A percentile compares a stretch with the other conserved stretches of the same genome.
Conservation (phyloP, 2,888 invertebrate genomes). For the Agrilus cyanescens region DNA sequence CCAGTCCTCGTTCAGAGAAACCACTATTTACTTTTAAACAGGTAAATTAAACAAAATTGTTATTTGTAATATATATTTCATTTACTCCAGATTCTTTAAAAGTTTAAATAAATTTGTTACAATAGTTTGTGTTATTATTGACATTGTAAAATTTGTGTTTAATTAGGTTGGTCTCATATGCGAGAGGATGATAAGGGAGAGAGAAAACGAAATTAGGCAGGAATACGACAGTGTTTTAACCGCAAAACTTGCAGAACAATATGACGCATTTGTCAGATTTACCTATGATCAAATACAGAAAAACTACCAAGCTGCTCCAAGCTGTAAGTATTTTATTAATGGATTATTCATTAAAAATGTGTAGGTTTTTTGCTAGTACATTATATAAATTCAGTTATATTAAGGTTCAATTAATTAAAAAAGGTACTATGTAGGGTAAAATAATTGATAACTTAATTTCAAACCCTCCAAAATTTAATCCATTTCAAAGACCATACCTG, state of each 20-base stretch:
- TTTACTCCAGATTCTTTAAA: not conserved
- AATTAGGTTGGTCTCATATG: slow-evolving; percentile 88
- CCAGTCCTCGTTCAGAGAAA: slow-evolving; percentile 50
- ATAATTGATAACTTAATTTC: no score
- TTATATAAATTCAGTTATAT: no score
- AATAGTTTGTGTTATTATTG: not conserved
- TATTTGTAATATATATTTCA: not conserved
- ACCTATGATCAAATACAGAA: slow-evolving; percentile 94
- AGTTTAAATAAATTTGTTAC: not conserved
- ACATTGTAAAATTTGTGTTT: not conserved
- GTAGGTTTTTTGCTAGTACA: no score
- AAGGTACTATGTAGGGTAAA: no score
- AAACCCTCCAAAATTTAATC: no score
- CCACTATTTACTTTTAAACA: slow-evolving; percentile 92
- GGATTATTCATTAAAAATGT: not conserved
- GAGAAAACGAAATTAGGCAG: slow-evolving; percentile 84
- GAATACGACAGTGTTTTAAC: slow-evolving; percentile 91
- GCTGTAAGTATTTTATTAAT: slow-evolving; percentile 30
- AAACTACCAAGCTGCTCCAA: slow-evolving; percentile 41
- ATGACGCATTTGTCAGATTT: slow-evolving; percentile 97
- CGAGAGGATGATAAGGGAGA: slow-evolving; percentile 91
- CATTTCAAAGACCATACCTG: no score
- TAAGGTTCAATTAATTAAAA: no score
- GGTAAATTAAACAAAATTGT: slow-evolving; percentile 46
- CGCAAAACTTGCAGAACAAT: slow-evolving; percentile 93